Evolutionary conservation across 1,140 invertebrate species (phyloP).

Genomic region (Lineus longissimus): DNA sequence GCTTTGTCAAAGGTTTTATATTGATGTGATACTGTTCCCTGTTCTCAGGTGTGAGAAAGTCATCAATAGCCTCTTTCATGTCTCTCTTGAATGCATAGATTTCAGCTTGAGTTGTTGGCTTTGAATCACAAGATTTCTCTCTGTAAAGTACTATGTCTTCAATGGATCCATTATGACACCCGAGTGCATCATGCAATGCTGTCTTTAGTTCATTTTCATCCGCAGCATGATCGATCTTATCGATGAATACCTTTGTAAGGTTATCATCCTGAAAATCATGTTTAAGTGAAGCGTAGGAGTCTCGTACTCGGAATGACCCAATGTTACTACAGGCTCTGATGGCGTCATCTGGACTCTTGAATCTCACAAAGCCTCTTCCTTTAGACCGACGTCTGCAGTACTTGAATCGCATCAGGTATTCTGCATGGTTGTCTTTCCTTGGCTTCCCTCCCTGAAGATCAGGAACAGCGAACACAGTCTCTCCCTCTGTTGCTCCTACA

Average conservation of each 20-base stretch:
- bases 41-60: not conserved
- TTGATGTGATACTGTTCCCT: not conserved
- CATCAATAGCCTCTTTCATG: not conserved
- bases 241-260: not conserved
- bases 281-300: not conserved
- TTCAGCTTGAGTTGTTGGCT: not conserved
- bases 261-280: not conserved
- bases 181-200: not conserved
- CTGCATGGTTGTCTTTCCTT: not conserved
- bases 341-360: constrained; percentile 10
- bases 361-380: constrained; percentile 12
- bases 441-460: not conserved
- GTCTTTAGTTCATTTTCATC: constrained; percentile 3
- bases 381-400: constrained; percentile 3
- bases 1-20: too few relatives aligned
- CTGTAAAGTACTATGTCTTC: not conserved
- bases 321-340: not conserved
- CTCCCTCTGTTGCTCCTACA: not conserved
- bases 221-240: not conserved
- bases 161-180: not conserved
- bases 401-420: constrained; percentile 4
- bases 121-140: not conserved
- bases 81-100: not conserved
- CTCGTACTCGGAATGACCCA: not conserved
- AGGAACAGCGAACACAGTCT: not conserved